phyloP scores from a whole-genome alignment of 2,888 invertebrate species.

The Tortrix viridana region DNA sequence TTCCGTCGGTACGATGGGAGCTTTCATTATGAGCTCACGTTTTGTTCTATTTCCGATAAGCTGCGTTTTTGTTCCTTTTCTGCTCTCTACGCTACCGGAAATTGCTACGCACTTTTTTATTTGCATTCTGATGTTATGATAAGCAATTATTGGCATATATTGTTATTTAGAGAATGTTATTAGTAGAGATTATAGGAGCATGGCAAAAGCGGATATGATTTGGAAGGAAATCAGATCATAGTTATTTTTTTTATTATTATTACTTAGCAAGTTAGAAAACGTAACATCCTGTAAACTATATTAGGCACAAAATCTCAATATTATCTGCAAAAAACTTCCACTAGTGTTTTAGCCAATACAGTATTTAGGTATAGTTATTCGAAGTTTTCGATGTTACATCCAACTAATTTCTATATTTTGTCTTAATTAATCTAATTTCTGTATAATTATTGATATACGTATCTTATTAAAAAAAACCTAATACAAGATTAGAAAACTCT shows the following conservation, averaged over 20 bases:
- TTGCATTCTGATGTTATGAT: conserved; percentile 27
- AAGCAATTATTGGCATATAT: conserved; percentile 36
- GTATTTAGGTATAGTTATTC: no score
- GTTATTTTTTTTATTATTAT: neutral
- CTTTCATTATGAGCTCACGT: conserved; percentile 27
- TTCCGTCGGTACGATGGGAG: conserved; percentile 6
- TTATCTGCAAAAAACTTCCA: no score
- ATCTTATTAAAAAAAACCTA: no score
- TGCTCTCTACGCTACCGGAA: conserved; percentile 48
- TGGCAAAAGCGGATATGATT: conserved; percentile 25
- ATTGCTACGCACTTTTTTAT: conserved; percentile 46
- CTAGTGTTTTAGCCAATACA: no score
- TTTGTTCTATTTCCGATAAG: conserved; percentile 33
- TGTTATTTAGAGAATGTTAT: conserved; percentile 35
- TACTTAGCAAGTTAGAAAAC: no score
- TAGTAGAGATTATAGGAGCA: conserved; percentile 16
- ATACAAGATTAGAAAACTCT: no score
- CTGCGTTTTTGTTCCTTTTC: conserved; percentile 32
- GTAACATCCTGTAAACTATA: neutral
- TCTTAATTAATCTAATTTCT: no score
- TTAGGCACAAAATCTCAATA: no score
- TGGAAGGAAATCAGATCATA: conserved; percentile 16
- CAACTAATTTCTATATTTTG: no score
- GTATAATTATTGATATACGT: no score
- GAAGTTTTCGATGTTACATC: no score